These are phyloP conservation scores for Clarias batrachus DNA, from an alignment of 2,113 vertebrate genomes.

Conservation along the genomic window DNA sequence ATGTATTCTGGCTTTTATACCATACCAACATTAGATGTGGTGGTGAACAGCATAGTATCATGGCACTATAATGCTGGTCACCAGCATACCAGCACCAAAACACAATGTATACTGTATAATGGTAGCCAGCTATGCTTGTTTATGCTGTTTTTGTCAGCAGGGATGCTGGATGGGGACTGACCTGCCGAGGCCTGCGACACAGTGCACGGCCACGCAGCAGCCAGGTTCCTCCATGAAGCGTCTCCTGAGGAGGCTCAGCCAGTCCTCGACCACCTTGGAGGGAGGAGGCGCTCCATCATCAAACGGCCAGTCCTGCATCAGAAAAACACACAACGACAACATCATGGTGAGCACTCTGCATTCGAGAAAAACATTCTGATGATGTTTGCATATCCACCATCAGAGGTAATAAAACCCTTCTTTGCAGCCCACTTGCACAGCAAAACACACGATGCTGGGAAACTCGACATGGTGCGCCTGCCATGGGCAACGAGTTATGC, in stretches of 20 bases:
- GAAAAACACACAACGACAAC: neutral
- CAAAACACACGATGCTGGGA: neutral
- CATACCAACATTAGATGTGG: too few relatives aligned
- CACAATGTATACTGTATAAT: too few relatives aligned
- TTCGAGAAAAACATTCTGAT: neutral
- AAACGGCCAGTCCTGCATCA: slow-evolving; percentile 90
- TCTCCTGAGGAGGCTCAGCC: slow-evolving; percentile 88
- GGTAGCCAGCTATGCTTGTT: too few relatives aligned
- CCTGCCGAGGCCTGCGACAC: slow-evolving; percentile 93
- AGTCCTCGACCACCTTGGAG: slow-evolving; percentile 93
- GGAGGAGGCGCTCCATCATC: slow-evolving; percentile 94
- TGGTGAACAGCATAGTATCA: too few relatives aligned
- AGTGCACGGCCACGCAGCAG: slow-evolving; percentile 94
- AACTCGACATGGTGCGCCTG: slow-evolving; percentile 26
- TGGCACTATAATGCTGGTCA: too few relatives aligned
- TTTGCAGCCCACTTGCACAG: neutral
- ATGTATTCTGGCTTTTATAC: too few relatives aligned
- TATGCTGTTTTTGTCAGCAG: too few relatives aligned
- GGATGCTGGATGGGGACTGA: slow-evolving; percentile 55
- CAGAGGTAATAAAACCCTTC: neutral
- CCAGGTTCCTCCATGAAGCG: slow-evolving; percentile 93
- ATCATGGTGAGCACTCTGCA: neutral
- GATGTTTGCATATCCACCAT: neutral
- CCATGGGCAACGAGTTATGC: slow-evolving; percentile 1
- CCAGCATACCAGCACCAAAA: too few relatives aligned